Percentiles rank a stretch among this genome's conserved stretches.
These are phyloP conservation scores for Anastatus disparis DNA, from an alignment of 1,140 invertebrate species.

Conservation along the genomic window DNA sequence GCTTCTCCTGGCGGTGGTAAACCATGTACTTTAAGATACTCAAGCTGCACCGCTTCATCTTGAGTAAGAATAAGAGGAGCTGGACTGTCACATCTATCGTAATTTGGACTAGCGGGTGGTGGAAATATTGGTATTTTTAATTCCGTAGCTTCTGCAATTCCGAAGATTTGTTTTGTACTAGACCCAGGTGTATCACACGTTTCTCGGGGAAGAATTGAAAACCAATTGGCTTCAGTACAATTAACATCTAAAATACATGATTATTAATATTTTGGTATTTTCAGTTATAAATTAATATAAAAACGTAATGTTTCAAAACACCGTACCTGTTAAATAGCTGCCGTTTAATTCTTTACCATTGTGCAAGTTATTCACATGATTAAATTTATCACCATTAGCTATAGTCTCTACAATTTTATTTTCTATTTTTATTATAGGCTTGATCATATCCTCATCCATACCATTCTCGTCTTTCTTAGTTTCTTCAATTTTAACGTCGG, in stretches of 20 bases:
- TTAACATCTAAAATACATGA: constrained; percentile 13
- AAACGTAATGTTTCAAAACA: not conserved
- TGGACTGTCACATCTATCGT: constrained; percentile 79
- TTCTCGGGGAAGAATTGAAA: constrained; percentile 73
- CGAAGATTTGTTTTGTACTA: constrained; percentile 64
- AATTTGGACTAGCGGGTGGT: constrained; percentile 71
- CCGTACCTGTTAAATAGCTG: constrained; percentile 57
- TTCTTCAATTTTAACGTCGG: constrained; percentile 54
- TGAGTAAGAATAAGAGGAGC: constrained; percentile 80
- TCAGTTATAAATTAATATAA: not conserved
- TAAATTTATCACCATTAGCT: constrained; percentile 63
- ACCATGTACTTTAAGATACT: constrained; percentile 78
- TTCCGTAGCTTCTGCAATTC: constrained; percentile 66
- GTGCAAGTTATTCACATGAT: constrained; percentile 61
- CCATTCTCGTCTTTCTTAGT: constrained; percentile 52
- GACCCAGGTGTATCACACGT: constrained; percentile 71
- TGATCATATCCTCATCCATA: constrained; percentile 47
- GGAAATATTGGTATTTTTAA: constrained; percentile 73
- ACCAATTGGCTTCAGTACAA: constrained; percentile 68
- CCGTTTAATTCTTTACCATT: constrained; percentile 65
- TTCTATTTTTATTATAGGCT: constrained; percentile 51
- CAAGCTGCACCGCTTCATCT: constrained; percentile 79
- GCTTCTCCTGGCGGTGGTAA: constrained; percentile 75
- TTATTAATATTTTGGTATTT: no score
- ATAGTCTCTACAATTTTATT: constrained; percentile 60